Percentiles rank a stretch among this genome's conserved stretches.
Evolutionary conservation across 2,888 invertebrate genomes (phyloP).

Genomic region (Melipona bicolor): DNA sequence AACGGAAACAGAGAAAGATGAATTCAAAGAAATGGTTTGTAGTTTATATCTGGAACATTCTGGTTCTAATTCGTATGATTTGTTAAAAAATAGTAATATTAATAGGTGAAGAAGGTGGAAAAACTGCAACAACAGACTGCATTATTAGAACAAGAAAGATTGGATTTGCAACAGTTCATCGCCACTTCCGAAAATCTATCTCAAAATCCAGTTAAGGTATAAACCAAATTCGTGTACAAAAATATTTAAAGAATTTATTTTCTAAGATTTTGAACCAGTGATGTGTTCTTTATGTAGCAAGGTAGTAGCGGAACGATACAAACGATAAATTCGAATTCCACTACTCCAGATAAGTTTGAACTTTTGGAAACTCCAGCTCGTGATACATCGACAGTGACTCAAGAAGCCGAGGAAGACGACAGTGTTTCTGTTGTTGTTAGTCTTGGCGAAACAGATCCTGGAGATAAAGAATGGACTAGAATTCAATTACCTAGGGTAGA

Average conservation of each 20-base stretch:
- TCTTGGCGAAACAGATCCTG: slow-evolving; percentile 80
- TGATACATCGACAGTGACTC: slow-evolving; percentile 71
- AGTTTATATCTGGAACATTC: slow-evolving; percentile 1
- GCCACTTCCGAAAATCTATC: slow-evolving; percentile 60
- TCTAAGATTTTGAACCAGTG: neutral
- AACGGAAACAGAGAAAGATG: slow-evolving; percentile 65
- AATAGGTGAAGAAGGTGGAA: slow-evolving; percentile 86
- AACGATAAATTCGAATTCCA: slow-evolving; percentile 79
- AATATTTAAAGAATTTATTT: neutral
- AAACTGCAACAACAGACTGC: slow-evolving; percentile 86
- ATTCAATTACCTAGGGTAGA: slow-evolving; percentile 80
- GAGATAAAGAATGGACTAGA: slow-evolving; percentile 84
- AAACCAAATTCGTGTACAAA: neutral
- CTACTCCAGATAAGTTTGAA: slow-evolving; percentile 82
- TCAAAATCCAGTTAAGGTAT: slow-evolving; percentile 67
- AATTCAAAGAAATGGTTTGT: slow-evolving; percentile 72
- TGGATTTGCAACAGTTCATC: slow-evolving; percentile 85
- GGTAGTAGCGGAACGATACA: slow-evolving; percentile 74
- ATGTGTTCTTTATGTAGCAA: slow-evolving; percentile 56
- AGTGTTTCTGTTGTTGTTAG: slow-evolving; percentile 80
- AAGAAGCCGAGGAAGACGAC: slow-evolving; percentile 80
- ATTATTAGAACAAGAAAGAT: slow-evolving; percentile 86
- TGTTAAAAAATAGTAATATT: slow-evolving; percentile 40
- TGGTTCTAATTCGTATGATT: neutral
- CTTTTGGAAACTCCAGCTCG: slow-evolving; percentile 78